Percentiles rank a stretch among this genome's conserved stretches.
Evolutionary conservation across 2,797 vertebrate species (phyloP).

Genomic region (Masticophis lateralis): DNA sequence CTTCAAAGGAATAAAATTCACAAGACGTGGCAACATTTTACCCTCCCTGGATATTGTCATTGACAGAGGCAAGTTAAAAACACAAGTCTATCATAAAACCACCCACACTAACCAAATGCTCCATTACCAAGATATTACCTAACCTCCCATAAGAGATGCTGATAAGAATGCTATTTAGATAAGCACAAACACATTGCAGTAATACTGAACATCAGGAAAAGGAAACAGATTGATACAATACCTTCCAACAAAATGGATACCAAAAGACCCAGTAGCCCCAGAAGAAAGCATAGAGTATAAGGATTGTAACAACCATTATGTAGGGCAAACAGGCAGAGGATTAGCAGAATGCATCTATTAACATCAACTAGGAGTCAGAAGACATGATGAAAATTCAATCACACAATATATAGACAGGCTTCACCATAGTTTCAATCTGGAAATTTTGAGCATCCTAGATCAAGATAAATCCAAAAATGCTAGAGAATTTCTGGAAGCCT

Average conservation of each 20-base stretch:
- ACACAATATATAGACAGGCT: not conserved
- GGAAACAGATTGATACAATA: not conserved
- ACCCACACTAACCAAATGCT: not conserved
- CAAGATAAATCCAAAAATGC: not conserved
- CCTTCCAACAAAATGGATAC: not conserved
- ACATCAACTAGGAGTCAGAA: not conserved
- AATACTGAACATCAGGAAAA: not conserved
- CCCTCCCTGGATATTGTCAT: not conserved
- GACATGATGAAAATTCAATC: not conserved
- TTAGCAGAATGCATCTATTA: not conserved
- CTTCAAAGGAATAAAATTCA: not conserved
- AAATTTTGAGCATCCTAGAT: not conserved
- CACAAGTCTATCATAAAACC: not conserved
- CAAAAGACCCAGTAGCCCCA: not conserved
- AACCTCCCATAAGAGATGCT: not conserved
- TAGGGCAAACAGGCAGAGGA: not conserved
- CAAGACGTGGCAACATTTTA: not conserved
- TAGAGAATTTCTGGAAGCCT: not conserved
- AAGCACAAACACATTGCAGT: not conserved
- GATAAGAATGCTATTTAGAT: not conserved
- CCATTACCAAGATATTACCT: not conserved
- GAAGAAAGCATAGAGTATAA: not conserved
- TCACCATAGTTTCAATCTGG: not conserved
- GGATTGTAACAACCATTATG: not conserved
- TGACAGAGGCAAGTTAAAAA: not conserved